phyloP scores from a whole-genome alignment of 1,140 invertebrate species.

The Sitobion miscanthi region DNA sequence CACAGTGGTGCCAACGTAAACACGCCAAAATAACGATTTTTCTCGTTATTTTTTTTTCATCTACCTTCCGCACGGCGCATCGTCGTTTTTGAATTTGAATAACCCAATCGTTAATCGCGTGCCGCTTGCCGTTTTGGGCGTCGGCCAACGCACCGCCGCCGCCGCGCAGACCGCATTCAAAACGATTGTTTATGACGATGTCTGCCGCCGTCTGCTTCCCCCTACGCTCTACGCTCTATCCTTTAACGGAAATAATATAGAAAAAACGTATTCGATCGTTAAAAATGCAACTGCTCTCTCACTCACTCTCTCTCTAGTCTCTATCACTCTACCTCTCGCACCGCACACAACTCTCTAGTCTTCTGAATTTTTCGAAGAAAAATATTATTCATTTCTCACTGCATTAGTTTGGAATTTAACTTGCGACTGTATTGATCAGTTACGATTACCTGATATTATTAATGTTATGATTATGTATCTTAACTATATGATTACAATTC shows the following conservation, averaged over 20 bases:
- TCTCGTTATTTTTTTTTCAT: background rate
- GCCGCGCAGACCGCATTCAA: background rate
- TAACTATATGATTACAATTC: background rate
- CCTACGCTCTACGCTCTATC: background rate
- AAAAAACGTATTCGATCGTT: conserved; percentile 7
- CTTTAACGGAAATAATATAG: background rate
- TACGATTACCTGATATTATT: background rate
- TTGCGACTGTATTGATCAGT: too few relatives aligned
- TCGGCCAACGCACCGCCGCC: conserved; percentile 1
- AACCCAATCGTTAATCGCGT: conserved; percentile 41
- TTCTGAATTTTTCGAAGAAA: background rate
- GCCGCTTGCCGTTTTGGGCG: background rate
- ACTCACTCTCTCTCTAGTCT: background rate
- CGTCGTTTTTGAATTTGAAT: conserved; percentile 41
- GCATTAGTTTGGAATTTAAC: background rate
- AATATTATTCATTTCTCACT: background rate
- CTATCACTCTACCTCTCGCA: too few relatives aligned
- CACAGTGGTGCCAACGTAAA: conserved; percentile 15
- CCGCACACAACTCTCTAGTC: background rate
- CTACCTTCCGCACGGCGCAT: background rate
- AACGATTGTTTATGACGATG: conserved; percentile 18
- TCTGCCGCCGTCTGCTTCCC: background rate
- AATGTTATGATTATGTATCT: background rate
- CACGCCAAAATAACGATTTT: conserved; percentile 45
- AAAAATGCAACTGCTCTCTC: background rate